These are phyloP conservation scores for Petromus typicus DNA, from an alignment of 2,113 vertebrate genomes.

Conservation along the genomic window DNA sequence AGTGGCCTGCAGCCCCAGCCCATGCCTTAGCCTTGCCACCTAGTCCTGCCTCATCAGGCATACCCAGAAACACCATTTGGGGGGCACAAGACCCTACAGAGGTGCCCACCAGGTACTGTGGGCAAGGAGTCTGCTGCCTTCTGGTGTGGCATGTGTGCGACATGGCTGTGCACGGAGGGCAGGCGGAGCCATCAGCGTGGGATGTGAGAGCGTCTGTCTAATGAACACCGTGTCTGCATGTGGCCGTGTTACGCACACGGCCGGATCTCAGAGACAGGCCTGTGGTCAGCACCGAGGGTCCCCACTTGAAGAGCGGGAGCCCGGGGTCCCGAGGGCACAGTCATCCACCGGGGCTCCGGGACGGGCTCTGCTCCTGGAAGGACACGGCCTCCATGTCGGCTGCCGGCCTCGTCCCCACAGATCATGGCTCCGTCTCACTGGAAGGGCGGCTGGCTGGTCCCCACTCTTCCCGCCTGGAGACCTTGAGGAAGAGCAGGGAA, in stretches of 20 bases:
- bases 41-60: not conserved
- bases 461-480: not conserved
- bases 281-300: not conserved
- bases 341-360: not conserved
- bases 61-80: not conserved
- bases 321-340: constrained; percentile 14
- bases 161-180: not conserved
- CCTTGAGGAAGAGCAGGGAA: not conserved
- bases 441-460: too few relatives aligned
- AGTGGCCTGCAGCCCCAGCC: not conserved
- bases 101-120: not conserved
- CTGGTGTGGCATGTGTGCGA: not conserved
- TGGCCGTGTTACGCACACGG: not conserved
- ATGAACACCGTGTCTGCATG: not conserved
- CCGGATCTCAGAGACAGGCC: constrained; percentile 33
- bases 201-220: not conserved
- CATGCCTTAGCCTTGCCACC: too few relatives aligned
- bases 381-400: not conserved
- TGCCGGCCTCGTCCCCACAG: not conserved
- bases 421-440: not conserved
- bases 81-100: not conserved
- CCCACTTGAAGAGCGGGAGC: constrained; percentile 25
- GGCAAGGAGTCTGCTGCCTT: not conserved
- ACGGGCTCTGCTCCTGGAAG: not conserved
- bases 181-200: not conserved